A percentile compares a stretch with the other conserved stretches of the same genome.
Conservation (phyloP, 2,113 vertebrate species). For the Loxodonta africana region DNA sequence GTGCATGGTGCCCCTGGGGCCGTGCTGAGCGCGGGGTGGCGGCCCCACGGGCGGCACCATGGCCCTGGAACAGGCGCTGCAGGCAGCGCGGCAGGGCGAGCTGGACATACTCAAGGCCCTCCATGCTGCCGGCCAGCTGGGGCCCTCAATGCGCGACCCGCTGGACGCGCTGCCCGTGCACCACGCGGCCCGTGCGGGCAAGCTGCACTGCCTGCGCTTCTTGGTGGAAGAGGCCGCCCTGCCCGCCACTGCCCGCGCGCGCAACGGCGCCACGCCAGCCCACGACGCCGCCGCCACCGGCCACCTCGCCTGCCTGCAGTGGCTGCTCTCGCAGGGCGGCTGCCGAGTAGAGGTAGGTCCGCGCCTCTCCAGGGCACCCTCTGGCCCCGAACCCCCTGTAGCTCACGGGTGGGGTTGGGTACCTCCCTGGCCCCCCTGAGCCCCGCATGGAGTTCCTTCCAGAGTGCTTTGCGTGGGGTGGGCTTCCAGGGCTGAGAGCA, state of each 20-base stretch:
- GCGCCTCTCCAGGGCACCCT: background rate
- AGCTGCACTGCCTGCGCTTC: slow-evolving; percentile 92
- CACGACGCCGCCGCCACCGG: slow-evolving; percentile 98
- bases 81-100: slow-evolving; percentile 94
- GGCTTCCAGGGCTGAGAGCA: background rate
- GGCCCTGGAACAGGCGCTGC: slow-evolving; percentile 91
- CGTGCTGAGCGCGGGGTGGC: background rate
- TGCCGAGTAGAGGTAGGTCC: slow-evolving; percentile 93
- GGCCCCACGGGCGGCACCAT: slow-evolving; percentile 81
- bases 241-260: slow-evolving; percentile 89
- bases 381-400: background rate
- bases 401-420: background rate
- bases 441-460: background rate
- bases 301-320: slow-evolving; percentile 95
- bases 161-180: slow-evolving; percentile 94
- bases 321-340: slow-evolving; percentile 94
- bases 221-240: slow-evolving; percentile 94
- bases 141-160: slow-evolving; percentile 88
- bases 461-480: background rate
- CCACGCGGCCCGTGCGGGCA: slow-evolving; percentile 95
- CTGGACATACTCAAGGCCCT: slow-evolving; percentile 90
- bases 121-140: slow-evolving; percentile 87
- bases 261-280: slow-evolving; percentile 95
- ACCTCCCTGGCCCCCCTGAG: background rate
- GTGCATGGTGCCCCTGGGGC: background rate